Evolutionary conservation across 2,888 invertebrate genomes (phyloP).

Genomic region (Dromius quadrimaculatus): DNA sequence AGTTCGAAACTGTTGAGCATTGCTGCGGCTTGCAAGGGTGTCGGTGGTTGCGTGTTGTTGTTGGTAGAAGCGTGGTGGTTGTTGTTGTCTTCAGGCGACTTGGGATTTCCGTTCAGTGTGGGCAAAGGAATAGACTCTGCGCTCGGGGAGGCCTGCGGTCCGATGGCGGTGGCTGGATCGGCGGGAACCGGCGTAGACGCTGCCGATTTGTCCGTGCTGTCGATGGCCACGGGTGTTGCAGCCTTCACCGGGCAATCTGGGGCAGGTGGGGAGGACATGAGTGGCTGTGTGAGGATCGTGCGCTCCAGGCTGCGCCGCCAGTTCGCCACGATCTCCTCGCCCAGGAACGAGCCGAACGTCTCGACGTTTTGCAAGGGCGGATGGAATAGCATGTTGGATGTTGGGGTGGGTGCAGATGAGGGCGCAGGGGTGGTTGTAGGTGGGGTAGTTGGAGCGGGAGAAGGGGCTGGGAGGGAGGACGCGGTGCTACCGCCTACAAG

Average conservation of each 20-base stretch:
- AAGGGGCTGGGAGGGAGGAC: slow-evolving; percentile 44
- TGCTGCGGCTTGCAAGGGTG: slow-evolving; percentile 65
- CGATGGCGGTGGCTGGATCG: slow-evolving; percentile 60
- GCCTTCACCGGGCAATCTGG: slow-evolving; percentile 63
- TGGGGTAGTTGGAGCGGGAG: slow-evolving; percentile 42
- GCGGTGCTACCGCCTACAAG: slow-evolving; percentile 36
- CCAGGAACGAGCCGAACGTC: slow-evolving; percentile 80
- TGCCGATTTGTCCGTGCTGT: slow-evolving; percentile 64
- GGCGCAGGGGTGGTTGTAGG: slow-evolving; percentile 57
- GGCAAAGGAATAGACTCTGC: slow-evolving; percentile 37
- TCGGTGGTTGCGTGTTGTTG: slow-evolving; percentile 60
- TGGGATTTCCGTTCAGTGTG: slow-evolving; percentile 67
- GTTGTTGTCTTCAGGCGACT: slow-evolving; percentile 70
- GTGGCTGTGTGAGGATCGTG: slow-evolving; percentile 61
- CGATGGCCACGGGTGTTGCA: slow-evolving; percentile 66
- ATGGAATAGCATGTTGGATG: slow-evolving; percentile 53
- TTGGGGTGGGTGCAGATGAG: slow-evolving; percentile 55
- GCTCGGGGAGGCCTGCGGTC: slow-evolving; percentile 62
- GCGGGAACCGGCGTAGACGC: slow-evolving; percentile 69
- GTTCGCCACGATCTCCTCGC: slow-evolving; percentile 85
- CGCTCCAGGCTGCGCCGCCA: slow-evolving; percentile 80
- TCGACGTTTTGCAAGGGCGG: slow-evolving; percentile 75
- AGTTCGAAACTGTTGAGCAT: slow-evolving; percentile 66
- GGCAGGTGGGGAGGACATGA: slow-evolving; percentile 58
- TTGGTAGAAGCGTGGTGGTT: slow-evolving; percentile 68